phyloP scores from a whole-genome alignment of 2,888 invertebrate species.

The Ormyrus thymus region DNA sequence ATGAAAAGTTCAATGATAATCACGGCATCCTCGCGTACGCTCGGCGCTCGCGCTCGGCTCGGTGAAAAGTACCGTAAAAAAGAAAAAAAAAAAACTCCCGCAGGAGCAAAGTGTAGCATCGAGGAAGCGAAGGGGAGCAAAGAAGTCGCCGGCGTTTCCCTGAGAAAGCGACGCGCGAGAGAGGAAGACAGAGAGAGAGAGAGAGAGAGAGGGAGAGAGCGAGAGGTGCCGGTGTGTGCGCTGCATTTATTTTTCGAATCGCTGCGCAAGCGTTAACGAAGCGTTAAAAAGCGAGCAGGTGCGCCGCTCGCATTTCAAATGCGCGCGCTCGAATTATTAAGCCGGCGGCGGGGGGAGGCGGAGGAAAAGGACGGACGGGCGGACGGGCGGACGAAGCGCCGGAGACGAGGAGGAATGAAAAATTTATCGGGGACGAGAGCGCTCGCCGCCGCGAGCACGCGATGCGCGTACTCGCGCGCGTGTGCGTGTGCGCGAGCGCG shows the following conservation, averaged over 20 bases:
- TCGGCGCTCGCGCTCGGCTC: background rate
- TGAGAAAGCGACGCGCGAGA: constrained; percentile 32
- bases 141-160: constrained; percentile 42
- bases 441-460: background rate
- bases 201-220: too few relatives aligned
- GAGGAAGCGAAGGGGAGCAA: background rate
- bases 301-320: constrained; percentile 45
- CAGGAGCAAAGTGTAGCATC: too few relatives aligned
- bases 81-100: constrained; percentile 2
- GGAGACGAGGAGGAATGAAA: too few relatives aligned
- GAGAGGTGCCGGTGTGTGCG: too few relatives aligned
- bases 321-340: background rate
- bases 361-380: too few relatives aligned
- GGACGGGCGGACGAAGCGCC: too few relatives aligned
- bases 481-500: background rate
- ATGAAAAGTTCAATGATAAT: constrained; percentile 56
- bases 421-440: background rate
- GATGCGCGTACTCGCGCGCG: background rate
- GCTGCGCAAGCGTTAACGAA: constrained; percentile 67
- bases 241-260: constrained; percentile 50
- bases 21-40: constrained; percentile 6
- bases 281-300: constrained; percentile 71
- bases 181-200: too few relatives aligned
- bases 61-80: constrained; percentile 53
- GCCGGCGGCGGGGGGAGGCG: too few relatives aligned